These are phyloP conservation scores for Lithobates pipiens DNA, from an alignment of 2,797 vertebrate genomes.

Conservation along the genomic window DNA sequence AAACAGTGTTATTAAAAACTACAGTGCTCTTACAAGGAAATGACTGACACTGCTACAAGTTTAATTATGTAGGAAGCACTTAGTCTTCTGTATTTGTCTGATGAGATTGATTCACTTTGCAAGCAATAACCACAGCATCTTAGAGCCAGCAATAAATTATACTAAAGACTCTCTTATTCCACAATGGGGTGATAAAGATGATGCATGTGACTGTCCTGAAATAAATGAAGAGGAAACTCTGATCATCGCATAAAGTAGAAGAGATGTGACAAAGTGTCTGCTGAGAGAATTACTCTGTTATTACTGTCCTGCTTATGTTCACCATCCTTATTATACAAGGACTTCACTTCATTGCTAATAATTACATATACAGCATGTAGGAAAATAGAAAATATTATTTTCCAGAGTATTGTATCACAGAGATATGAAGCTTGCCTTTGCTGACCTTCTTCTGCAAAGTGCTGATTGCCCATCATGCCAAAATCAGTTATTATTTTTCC, in stretches of 20 bases:
- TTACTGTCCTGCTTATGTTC: background rate
- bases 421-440: too few species aligned
- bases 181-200: constrained; percentile 25
- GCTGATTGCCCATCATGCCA: too few species aligned
- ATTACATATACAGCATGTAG: too few species aligned
- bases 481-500: too few species aligned
- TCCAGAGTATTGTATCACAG: too few species aligned
- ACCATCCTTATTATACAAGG: too few species aligned
- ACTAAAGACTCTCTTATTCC: constrained; percentile 1
- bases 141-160: constrained; percentile 8
- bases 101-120: constrained; percentile 22
- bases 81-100: constrained; percentile 3
- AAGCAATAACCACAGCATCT: background rate
- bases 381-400: too few species aligned
- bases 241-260: constrained; percentile 8
- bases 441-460: too few species aligned
- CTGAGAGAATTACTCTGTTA: background rate
- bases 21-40: constrained; percentile 8
- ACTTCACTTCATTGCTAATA: too few species aligned
- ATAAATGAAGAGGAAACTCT: constrained; percentile 5
- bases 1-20: background rate
- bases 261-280: background rate
- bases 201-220: constrained; percentile 24
- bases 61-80: constrained; percentile 16
- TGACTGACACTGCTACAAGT: constrained; percentile 2